phyloP scores from a whole-genome alignment of 1,140 invertebrate genomes.

The Acromyrmex echinatior region DNA sequence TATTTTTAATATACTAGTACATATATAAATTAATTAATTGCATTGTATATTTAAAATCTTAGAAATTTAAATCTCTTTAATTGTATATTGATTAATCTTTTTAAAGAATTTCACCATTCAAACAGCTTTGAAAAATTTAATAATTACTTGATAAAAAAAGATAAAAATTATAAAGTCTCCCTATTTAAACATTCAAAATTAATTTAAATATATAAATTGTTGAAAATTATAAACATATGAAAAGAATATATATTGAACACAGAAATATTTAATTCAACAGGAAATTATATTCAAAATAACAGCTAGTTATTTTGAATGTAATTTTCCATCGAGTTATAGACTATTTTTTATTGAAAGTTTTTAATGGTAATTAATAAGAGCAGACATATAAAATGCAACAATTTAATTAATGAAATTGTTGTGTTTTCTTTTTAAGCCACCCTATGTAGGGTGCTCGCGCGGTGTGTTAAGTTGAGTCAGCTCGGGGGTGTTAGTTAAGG shows the following conservation, averaged over 20 bases:
- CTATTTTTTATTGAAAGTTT: neutral
- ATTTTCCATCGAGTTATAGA: neutral
- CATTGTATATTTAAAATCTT: neutral
- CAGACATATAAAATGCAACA: neutral
- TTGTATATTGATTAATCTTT: neutral
- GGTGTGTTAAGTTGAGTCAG: slow-evolving; percentile 33
- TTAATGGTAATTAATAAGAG: neutral
- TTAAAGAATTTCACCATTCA: neutral
- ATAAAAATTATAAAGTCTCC: neutral
- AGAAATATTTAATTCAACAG: neutral
- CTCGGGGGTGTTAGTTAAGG: slow-evolving; percentile 52
- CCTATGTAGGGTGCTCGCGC: slow-evolving; percentile 25
- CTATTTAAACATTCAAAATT: neutral
- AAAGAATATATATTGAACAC: neutral
- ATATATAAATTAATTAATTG: neutral
- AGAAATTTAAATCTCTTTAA: neutral
- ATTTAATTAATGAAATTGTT: slow-evolving; percentile 6
- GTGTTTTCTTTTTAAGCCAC: neutral
- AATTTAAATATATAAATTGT: neutral
- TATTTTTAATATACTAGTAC: neutral
- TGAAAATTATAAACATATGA: neutral
- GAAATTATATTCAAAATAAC: neutral
- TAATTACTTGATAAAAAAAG: neutral
- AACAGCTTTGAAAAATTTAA: slow-evolving; percentile 18
- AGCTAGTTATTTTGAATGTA: neutral